Percentiles rank a stretch among this genome's conserved stretches.
Conservation (phyloP, 2,888 invertebrate genomes). For the Dasysyrphus tricinctus region DNA sequence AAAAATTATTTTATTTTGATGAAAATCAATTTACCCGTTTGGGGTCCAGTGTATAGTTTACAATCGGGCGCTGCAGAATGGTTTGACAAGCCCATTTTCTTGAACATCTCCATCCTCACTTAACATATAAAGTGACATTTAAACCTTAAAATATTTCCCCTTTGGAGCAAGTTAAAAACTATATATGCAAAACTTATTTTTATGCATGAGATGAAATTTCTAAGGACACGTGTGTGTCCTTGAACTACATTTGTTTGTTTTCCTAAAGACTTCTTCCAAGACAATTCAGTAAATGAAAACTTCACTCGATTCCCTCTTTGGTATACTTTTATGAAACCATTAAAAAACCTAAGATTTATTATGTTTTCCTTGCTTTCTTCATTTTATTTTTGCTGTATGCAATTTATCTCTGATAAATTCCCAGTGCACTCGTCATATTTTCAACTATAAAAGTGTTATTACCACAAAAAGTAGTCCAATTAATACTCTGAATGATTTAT, state of each 20-base stretch:
- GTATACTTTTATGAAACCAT: background rate
- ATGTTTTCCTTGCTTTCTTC: background rate
- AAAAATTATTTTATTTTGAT: too few relatives aligned
- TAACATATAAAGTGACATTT: too few relatives aligned
- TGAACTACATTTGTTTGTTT: background rate
- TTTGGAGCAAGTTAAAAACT: background rate
- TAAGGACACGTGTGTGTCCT: background rate
- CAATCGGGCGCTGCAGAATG: too few relatives aligned
- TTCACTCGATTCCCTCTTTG: background rate
- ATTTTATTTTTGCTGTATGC: background rate
- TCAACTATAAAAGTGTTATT: constrained; percentile 12
- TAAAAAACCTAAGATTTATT: background rate
- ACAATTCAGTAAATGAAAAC: constrained; percentile 5
- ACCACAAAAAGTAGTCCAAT: constrained; percentile 16
- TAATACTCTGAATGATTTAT: constrained; percentile 19
- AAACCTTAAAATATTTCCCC: background rate
- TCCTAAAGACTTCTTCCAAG: background rate
- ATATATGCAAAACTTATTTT: background rate
- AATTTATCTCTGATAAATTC: background rate
- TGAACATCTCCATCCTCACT: too few relatives aligned
- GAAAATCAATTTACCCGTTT: too few relatives aligned
- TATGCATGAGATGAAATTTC: background rate
- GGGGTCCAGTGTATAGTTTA: too few relatives aligned
- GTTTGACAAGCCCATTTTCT: too few relatives aligned
- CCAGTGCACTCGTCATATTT: constrained; percentile 3